Conservation (phyloP, 1,140 invertebrate species). For the Bombus pyrosoma region DNA sequence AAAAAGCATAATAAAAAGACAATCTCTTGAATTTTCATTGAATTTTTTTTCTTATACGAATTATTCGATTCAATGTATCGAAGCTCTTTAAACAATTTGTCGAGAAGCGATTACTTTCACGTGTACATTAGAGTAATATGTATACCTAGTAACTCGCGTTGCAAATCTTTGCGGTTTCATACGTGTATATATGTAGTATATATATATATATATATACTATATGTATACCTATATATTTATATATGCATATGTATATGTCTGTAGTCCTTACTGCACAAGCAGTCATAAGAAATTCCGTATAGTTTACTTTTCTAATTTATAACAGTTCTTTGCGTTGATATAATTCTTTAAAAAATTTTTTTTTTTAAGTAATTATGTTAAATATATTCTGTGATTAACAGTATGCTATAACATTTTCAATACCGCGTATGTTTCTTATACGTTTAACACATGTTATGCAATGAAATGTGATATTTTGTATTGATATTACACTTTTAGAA, state of each 20-base stretch:
- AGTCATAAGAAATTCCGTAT: background rate
- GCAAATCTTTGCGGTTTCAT: background rate
- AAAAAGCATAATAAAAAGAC: constrained; percentile 12
- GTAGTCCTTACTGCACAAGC: constrained; percentile 11
- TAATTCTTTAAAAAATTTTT: background rate
- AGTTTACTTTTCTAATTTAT: constrained; percentile 14
- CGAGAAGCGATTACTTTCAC: constrained; percentile 14
- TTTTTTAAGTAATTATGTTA: background rate
- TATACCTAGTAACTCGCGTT: background rate
- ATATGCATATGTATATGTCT: background rate
- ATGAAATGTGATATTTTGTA: background rate
- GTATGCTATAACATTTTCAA: background rate
- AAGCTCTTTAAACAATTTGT: constrained; percentile 8
- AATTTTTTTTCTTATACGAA: background rate
- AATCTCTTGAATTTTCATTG: background rate
- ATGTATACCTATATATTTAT: background rate
- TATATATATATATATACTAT: background rate
- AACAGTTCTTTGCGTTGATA: background rate
- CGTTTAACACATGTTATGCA: too few relatives aligned
- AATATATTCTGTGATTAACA: background rate
- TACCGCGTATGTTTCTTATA: background rate
- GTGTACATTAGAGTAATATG: background rate
- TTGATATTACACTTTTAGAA: background rate
- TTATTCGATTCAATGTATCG: background rate
- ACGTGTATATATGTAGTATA: background rate